phyloP scores from a whole-genome alignment of 2,888 invertebrate species.

The Agrilus mali region DNA sequence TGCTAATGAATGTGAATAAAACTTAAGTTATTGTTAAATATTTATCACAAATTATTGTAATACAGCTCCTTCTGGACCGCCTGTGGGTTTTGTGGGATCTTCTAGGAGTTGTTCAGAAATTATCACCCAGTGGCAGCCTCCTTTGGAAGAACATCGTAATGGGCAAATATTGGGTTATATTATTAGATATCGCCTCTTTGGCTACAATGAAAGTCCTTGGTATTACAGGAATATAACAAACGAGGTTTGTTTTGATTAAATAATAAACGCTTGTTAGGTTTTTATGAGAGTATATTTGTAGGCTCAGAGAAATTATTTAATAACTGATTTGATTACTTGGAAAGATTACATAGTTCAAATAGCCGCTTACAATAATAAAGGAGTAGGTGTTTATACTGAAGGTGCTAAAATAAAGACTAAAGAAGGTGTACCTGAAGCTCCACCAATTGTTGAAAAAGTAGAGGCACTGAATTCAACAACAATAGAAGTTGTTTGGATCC shows the following conservation, averaged over 20 bases:
- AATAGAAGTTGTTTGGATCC: conserved; percentile 79
- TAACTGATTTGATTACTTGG: conserved; percentile 92
- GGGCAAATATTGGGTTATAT: conserved; percentile 91
- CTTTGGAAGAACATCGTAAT: conserved; percentile 86
- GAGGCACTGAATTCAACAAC: conserved; percentile 79
- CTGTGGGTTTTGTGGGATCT: conserved; percentile 87
- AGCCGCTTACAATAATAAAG: conserved; percentile 94
- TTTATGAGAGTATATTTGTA: conserved; percentile 17
- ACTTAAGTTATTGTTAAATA: background rate
- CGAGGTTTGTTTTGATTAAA: conserved; percentile 36
- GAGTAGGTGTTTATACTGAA: conserved; percentile 84
- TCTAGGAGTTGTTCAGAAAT: conserved; percentile 91
- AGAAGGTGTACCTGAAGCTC: conserved; percentile 89
- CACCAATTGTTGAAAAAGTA: conserved; percentile 72
- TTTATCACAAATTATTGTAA: conserved; percentile 4
- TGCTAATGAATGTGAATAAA: background rate
- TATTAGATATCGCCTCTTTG: conserved; percentile 79
- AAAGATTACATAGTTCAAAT: conserved; percentile 95
- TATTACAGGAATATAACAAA: conserved; percentile 84
- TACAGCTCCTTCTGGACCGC: conserved; percentile 90
- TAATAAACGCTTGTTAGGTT: background rate
- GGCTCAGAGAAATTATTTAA: conserved; percentile 79
- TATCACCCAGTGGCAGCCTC: conserved; percentile 94
- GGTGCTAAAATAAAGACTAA: conserved; percentile 88
- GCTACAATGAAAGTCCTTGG: conserved; percentile 90